phyloP scores from a whole-genome alignment of 2,113 vertebrate species.

The Phylloscopus whistleri region DNA sequence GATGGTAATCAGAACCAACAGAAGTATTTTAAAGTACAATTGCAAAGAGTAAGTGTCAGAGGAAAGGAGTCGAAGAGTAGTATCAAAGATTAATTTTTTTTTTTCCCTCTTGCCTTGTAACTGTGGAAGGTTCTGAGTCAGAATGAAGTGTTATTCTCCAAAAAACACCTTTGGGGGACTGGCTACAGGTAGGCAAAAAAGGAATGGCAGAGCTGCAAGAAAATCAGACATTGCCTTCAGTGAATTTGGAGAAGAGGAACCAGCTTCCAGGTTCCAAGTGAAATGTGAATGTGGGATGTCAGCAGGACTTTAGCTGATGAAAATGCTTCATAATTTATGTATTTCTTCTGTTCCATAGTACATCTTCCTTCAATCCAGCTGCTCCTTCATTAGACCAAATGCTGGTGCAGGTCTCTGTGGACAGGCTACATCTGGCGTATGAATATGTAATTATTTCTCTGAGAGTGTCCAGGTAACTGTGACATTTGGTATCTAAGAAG shows the following conservation, averaged over 20 bases:
- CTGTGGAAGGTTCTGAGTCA: not conserved
- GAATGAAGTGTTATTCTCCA: not conserved
- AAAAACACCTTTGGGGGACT: not conserved
- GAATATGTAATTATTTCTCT: conserved; percentile 54
- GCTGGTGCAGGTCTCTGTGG: conserved; percentile 53
- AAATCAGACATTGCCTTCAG: not conserved
- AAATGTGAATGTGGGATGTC: not conserved
- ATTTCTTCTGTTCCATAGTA: not conserved
- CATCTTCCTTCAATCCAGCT: conserved; percentile 29
- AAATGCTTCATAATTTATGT: conserved; percentile 5
- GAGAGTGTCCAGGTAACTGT: conserved; percentile 1
- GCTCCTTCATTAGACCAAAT: conserved; percentile 59
- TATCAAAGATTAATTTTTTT: not conserved
- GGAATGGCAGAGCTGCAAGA: not conserved
- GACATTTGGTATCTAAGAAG: not conserved
- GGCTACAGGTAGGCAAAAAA: not conserved
- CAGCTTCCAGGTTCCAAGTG: not conserved
- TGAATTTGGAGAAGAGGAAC: not conserved
- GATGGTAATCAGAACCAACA: not conserved
- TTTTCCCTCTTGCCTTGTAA: not conserved
- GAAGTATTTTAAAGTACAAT: not conserved
- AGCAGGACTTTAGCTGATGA: not conserved
- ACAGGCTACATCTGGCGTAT: conserved; percentile 49
- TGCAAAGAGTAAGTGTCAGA: not conserved
- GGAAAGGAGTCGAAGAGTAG: not conserved